Evolutionary conservation across 2,113 vertebrate species (phyloP).

Genomic region (Bubo bubo): DNA sequence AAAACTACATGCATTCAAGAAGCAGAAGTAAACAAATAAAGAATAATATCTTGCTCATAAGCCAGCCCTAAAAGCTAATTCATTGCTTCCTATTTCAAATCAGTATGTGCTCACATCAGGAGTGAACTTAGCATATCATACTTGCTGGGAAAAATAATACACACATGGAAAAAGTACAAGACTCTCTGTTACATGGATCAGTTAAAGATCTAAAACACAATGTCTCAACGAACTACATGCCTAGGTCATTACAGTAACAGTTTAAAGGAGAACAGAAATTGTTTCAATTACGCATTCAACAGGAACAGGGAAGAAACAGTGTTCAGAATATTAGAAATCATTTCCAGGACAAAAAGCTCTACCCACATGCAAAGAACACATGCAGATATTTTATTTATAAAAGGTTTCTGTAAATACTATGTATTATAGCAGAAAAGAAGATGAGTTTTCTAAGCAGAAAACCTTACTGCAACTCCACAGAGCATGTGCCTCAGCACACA

Average conservation of each 20-base stretch:
- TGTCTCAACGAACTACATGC: background rate
- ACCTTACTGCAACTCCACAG: background rate
- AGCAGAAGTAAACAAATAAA: background rate
- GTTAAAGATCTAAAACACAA: background rate
- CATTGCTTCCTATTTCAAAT: constrained; percentile 2
- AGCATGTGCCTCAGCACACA: fast-evolving
- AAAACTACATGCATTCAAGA: background rate
- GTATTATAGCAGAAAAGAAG: background rate
- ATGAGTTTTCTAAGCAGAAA: background rate
- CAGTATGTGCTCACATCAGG: background rate
- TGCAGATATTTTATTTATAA: background rate
- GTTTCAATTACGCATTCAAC: background rate
- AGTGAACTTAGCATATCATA: background rate
- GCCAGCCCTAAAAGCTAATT: background rate
- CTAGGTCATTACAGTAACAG: background rate
- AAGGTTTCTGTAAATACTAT: background rate
- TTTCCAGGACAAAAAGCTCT: background rate
- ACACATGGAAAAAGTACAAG: background rate
- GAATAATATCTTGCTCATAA: background rate
- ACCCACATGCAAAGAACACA: background rate
- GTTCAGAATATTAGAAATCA: background rate
- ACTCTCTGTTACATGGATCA: background rate
- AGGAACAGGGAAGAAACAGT: background rate
- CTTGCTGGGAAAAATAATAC: constrained; percentile 5
- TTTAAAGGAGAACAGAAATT: background rate